Conservation (phyloP, 2,888 invertebrate species). For the Xestia c-nigrum region DNA sequence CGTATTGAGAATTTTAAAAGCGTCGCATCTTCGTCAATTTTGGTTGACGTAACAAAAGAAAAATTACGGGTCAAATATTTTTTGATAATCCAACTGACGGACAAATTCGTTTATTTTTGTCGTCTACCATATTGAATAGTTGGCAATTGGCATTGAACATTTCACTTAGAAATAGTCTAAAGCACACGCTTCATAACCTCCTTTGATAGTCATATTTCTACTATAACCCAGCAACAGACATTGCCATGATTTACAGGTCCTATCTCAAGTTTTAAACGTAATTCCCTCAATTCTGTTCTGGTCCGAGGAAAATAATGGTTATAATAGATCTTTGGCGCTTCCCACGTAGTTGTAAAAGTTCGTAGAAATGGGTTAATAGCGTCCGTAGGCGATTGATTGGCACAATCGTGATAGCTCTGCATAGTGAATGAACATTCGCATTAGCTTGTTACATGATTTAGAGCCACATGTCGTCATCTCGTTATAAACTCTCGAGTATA, state of each 20-base stretch:
- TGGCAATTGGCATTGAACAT: not conserved
- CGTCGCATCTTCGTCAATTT: too few relatives aligned
- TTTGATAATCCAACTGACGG: too few relatives aligned
- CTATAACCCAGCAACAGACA: not conserved
- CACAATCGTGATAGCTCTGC: slow-evolving; percentile 36
- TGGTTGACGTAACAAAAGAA: too few relatives aligned
- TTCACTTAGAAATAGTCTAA: not conserved
- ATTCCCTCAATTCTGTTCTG: slow-evolving; percentile 7
- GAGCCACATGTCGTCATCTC: not conserved
- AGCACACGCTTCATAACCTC: not conserved
- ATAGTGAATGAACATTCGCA: slow-evolving; percentile 12
- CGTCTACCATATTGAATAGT: too few relatives aligned
- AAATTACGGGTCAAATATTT: too few relatives aligned
- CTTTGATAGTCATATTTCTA: not conserved
- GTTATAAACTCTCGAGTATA: not conserved
- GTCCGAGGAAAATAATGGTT: slow-evolving; percentile 30
- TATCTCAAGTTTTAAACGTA: slow-evolving; percentile 20
- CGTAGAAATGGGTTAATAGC: slow-evolving; percentile 48
- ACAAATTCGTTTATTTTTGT: too few relatives aligned
- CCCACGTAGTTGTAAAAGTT: slow-evolving; percentile 49
- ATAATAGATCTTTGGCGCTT: slow-evolving; percentile 11
- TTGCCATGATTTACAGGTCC: slow-evolving; percentile 3
- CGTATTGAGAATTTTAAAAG: too few relatives aligned
- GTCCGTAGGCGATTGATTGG: slow-evolving; percentile 49
- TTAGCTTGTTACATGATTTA: slow-evolving; percentile 16